phyloP scores from a whole-genome alignment of 2,888 invertebrate genomes.

The Conchocele bisecta region DNA sequence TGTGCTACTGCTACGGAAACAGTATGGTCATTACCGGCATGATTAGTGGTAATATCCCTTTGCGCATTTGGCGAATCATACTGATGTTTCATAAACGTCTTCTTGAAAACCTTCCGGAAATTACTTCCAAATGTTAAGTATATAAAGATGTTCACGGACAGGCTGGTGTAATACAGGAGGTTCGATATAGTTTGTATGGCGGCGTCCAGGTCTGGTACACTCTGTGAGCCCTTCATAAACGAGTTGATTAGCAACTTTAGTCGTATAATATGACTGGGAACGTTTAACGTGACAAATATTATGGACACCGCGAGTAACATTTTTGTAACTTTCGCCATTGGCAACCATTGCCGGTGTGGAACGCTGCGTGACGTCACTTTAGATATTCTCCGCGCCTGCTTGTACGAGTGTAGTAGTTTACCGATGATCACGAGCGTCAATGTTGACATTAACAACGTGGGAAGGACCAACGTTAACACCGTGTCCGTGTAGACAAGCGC shows the following conservation, averaged over 20 bases:
- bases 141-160: constrained; percentile 67
- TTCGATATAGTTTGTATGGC: constrained; percentile 55
- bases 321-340: constrained; percentile 62
- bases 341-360: constrained; percentile 7
- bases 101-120: constrained; percentile 64
- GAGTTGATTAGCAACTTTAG: constrained; percentile 48
- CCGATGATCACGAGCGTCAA: constrained; percentile 19
- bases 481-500: constrained; percentile 57
- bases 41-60: too few species aligned
- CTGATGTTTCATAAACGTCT: constrained; percentile 42
- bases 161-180: constrained; percentile 68
- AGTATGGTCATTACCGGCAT: too few species aligned
- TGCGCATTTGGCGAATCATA: too few species aligned
- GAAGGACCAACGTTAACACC: constrained; percentile 59
- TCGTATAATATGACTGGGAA: constrained; percentile 70
- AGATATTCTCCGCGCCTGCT: constrained; percentile 1
- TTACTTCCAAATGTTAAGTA: constrained; percentile 65
- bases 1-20: too few species aligned
- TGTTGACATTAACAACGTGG: constrained; percentile 55
- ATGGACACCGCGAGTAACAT: constrained; percentile 71
- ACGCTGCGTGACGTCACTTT: background rate
- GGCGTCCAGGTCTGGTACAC: constrained; percentile 31
- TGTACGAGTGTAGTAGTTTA: constrained; percentile 5
- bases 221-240: constrained; percentile 27
- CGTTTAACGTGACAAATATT: constrained; percentile 66